Percentiles rank a stretch among this genome's conserved stretches.
phyloP scores from a whole-genome alignment of 2,888 invertebrate species.

The Lissonota sp. region DNA sequence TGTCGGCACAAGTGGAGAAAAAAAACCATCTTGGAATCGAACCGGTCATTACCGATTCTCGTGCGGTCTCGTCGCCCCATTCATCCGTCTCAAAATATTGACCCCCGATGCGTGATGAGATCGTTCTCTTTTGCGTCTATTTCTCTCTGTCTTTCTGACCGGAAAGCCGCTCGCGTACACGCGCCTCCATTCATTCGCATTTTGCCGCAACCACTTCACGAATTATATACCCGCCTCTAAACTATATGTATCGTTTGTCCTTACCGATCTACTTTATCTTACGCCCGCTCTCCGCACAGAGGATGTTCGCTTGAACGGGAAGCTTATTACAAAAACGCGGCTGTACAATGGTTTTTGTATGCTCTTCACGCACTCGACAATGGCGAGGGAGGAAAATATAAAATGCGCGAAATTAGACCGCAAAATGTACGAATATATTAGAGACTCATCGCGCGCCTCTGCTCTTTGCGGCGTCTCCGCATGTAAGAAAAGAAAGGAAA shows the following conservation, averaged over 20 bases:
- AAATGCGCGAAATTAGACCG: conserved; percentile 10
- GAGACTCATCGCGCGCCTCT: conserved; percentile 1
- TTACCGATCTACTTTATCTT: conserved; percentile 58
- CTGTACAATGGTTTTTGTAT: conserved; percentile 34
- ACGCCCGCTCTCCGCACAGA: conserved; percentile 51
- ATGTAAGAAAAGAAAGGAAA: not conserved
- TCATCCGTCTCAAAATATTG: conserved; percentile 26
- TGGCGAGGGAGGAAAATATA: not conserved
- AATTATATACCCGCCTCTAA: not conserved
- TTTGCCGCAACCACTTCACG: conserved; percentile 4
- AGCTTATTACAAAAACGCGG: not conserved
- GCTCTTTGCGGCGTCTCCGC: not conserved
- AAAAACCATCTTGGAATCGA: conserved; percentile 66
- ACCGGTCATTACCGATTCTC: conserved; percentile 66
- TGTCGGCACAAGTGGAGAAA: conserved; percentile 11
- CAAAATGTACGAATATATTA: conserved; percentile 9
- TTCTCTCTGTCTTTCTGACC: conserved; percentile 31
- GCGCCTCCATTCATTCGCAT: conserved; percentile 24
- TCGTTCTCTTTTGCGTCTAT: conserved; percentile 21
- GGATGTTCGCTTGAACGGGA: conserved; percentile 77
- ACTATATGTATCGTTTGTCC: conserved; percentile 60
- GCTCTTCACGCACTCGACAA: conserved; percentile 46
- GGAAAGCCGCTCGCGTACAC: conserved; percentile 10
- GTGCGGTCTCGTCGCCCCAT: conserved; percentile 19
- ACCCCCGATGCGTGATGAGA: conserved; percentile 27